A percentile compares a stretch with the other conserved stretches of the same genome.
Evolutionary conservation across 2,797 vertebrate genomes (phyloP).

Genomic region (Falco berigora): DNA sequence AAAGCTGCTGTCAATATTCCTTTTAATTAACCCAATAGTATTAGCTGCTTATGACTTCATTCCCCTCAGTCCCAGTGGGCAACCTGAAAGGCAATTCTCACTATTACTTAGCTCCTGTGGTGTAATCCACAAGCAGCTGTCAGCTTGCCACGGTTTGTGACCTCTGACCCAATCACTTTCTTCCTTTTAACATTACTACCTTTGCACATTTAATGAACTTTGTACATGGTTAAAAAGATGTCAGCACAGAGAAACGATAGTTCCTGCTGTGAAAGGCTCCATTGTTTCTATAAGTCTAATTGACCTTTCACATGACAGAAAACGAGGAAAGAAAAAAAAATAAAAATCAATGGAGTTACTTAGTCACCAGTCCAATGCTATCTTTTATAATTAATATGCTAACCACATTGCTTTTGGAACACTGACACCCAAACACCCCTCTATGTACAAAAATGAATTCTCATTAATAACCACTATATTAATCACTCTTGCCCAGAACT

Average conservation of each 20-base stretch:
- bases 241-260: slow-evolving; percentile 66
- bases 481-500: slow-evolving; percentile 95
- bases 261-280: slow-evolving; percentile 69
- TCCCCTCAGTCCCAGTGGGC: slow-evolving; percentile 54
- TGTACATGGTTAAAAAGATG: slow-evolving; percentile 73
- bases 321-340: slow-evolving; percentile 30
- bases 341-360: slow-evolving; percentile 81
- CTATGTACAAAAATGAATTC: slow-evolving; percentile 89
- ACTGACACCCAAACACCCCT: slow-evolving; percentile 80
- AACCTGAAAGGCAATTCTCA: slow-evolving; percentile 72
- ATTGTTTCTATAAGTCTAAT: slow-evolving; percentile 77
- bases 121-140: slow-evolving; percentile 60
- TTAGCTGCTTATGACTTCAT: slow-evolving; percentile 69
- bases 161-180: slow-evolving; percentile 70
- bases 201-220: slow-evolving; percentile 77
- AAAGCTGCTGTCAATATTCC: slow-evolving; percentile 69
- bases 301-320: slow-evolving; percentile 81
- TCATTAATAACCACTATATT: slow-evolving; percentile 96
- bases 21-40: slow-evolving; percentile 74
- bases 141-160: slow-evolving; percentile 61
- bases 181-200: slow-evolving; percentile 65
- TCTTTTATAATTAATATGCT: slow-evolving; percentile 84
- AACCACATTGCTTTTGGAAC: slow-evolving; percentile 69
- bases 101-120: slow-evolving; percentile 60
- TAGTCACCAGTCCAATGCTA: slow-evolving; percentile 67